Evolutionary conservation across 2,888 invertebrate species (phyloP), one percentile per base, ranked within the genome.

Genomic region (Dione vanillae): DNA sequence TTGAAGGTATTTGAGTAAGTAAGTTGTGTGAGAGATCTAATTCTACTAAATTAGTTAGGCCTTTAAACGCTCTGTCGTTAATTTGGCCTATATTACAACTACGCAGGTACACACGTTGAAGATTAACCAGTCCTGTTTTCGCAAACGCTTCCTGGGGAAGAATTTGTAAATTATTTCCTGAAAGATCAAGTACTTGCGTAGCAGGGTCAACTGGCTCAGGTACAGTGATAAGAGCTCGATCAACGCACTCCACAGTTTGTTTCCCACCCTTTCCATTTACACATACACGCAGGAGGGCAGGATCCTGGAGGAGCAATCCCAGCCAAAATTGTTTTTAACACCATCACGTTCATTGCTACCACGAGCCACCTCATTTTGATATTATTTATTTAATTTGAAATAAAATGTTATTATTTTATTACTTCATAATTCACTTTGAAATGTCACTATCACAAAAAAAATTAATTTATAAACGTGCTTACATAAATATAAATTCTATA

Each of bases 261-360:
- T 98, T 98, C 78, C 98, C 98, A 81, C 96, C 96, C 91, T 98
- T n/a, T 98, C 98, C 98, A 98, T 90, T 98, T 98, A 92, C 98
- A 98, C 81, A 95, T 95, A 91, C 98, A 98, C 79, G 96, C 95
- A 54, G 94, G 94, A 71, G 97, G 97, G 81, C 96, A 96, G 77
- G 94, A 94, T 77, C 94, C 95, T 74, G 94, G 92, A 77, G 94
- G 92, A 71, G 94, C 94, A 73, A 92, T 83, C 74, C 87, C 91
- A 76, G 87, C 89, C 73, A 86, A 80, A 83, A 88, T 85, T 76
- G 88, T 89, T 86, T 87, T 84, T 83, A 86, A 87, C 85, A 90
- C 82, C 85, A 91, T 83, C 84, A 92, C 88, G 86, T 85, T 88
- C 84, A 92, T 87, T 80, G 87, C 85, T 86, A 93, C 88, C 82